Conservation (phyloP, 1,140 invertebrate genomes). For the Branchinecta lynchi region DNA sequence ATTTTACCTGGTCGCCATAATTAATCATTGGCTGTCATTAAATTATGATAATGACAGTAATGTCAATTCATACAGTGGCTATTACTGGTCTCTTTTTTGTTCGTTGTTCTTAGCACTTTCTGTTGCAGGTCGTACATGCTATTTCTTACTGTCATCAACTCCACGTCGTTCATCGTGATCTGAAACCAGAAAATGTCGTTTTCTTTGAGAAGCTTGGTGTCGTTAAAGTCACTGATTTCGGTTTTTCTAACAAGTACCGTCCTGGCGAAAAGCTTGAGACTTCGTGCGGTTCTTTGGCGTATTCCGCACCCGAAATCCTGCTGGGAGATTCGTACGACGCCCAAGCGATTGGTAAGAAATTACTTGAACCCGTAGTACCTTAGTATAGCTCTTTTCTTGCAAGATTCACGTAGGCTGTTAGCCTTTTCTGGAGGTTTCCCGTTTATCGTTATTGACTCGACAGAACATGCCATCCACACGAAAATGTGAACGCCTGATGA, state of each 20-base stretch:
- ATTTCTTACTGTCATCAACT: slow-evolving; percentile 96
- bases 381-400: too few relatives aligned
- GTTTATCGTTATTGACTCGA: too few relatives aligned
- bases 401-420: too few relatives aligned
- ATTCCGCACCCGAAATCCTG: slow-evolving; percentile 97
- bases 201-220: slow-evolving; percentile 94
- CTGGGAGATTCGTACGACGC: slow-evolving; percentile 88
- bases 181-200: slow-evolving; percentile 98
- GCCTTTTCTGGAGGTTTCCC: too few relatives aligned
- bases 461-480: too few relatives aligned
- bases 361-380: too few relatives aligned
- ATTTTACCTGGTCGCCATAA: too few relatives aligned
- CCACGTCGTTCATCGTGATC: slow-evolving; percentile 81
- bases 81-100: too few relatives aligned
- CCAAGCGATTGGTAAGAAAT: slow-evolving; percentile 60
- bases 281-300: slow-evolving; percentile 96
- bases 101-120: slow-evolving; percentile 14
- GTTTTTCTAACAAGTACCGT: slow-evolving; percentile 59
- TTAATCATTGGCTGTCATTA: too few relatives aligned
- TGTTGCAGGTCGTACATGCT: slow-evolving; percentile 77
- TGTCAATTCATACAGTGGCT: too few relatives aligned
- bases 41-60: too few relatives aligned
- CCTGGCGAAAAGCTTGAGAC: slow-evolving; percentile 95
- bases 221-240: slow-evolving; percentile 98
- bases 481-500: too few relatives aligned